Percentiles rank a stretch among this genome's conserved stretches.
These are phyloP conservation scores for Embiotoca jacksoni DNA, from an alignment of 2,113 vertebrate genomes.

Conservation along the genomic window DNA sequence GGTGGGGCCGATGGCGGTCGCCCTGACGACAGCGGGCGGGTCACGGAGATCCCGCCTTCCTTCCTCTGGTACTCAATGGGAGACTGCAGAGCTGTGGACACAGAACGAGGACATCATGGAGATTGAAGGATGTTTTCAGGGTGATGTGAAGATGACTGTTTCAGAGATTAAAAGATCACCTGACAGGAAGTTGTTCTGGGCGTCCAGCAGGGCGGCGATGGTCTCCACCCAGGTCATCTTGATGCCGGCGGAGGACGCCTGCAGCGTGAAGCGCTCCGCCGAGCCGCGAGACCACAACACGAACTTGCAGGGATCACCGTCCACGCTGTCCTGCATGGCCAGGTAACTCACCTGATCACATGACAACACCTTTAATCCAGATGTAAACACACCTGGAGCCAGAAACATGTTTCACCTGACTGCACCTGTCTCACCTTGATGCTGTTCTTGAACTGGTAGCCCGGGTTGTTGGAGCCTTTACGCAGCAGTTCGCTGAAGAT, in stretches of 20 bases:
- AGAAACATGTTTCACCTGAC: not conserved
- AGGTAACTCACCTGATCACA: conserved; percentile 93
- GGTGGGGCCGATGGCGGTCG: conserved; percentile 87
- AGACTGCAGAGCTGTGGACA: conserved; percentile 91
- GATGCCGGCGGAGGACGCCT: conserved; percentile 93
- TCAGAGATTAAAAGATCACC: conserved; percentile 79
- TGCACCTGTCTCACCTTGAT: conserved; percentile 89
- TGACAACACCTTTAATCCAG: not conserved
- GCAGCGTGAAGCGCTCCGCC: conserved; percentile 92
- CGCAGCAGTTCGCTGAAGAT: conserved; percentile 98
- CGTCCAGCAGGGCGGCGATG: conserved; percentile 92
- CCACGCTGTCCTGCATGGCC: conserved; percentile 92
- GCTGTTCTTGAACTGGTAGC: conserved; percentile 98
- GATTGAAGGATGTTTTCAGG: not conserved
- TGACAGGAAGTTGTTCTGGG: conserved; percentile 95
- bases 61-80: conserved; percentile 97
- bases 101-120: not conserved
- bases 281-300: conserved; percentile 92
- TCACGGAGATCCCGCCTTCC: conserved; percentile 85
- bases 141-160: not conserved
- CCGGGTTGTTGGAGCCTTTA: conserved; percentile 93
- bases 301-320: conserved; percentile 95
- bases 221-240: conserved; percentile 94
- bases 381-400: not conserved
- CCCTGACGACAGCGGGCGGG: conserved; percentile 87